Conservation (phyloP, 2,888 invertebrate species). For the Nipponacmea schrenckii region DNA sequence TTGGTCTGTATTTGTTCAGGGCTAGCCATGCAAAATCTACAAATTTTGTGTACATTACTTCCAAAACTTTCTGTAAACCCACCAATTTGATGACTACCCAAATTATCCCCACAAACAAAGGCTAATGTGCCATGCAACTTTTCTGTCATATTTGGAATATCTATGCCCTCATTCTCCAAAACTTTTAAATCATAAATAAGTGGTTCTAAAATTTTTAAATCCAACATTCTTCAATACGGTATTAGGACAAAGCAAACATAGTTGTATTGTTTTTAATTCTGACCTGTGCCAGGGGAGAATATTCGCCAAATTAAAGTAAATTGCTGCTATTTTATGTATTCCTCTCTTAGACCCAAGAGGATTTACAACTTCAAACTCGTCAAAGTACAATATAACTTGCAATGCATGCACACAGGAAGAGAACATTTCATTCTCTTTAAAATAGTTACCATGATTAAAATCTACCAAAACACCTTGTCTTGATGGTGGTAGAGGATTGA, state of each 20-base stretch:
- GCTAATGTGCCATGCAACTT: background rate
- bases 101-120: background rate
- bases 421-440: background rate
- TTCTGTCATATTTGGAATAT: background rate
- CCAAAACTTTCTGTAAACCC: constrained; percentile 3
- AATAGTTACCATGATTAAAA: no score
- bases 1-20: background rate
- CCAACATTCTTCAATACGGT: background rate
- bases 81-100: background rate
- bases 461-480: no score
- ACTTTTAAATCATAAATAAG: background rate
- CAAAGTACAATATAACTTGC: background rate
- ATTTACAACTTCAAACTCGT: no score
- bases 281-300: background rate
- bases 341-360: background rate
- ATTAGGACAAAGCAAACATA: background rate
- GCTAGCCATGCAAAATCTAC: background rate
- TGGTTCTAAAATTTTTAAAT: background rate
- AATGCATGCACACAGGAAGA: background rate
- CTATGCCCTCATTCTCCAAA: background rate
- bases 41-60: background rate
- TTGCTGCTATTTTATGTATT: background rate
- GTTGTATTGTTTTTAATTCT: background rate
- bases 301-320: background rate
- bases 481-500: no score